phyloP scores from a whole-genome alignment of 2,888 invertebrate genomes.

The Phorcus lineatus region DNA sequence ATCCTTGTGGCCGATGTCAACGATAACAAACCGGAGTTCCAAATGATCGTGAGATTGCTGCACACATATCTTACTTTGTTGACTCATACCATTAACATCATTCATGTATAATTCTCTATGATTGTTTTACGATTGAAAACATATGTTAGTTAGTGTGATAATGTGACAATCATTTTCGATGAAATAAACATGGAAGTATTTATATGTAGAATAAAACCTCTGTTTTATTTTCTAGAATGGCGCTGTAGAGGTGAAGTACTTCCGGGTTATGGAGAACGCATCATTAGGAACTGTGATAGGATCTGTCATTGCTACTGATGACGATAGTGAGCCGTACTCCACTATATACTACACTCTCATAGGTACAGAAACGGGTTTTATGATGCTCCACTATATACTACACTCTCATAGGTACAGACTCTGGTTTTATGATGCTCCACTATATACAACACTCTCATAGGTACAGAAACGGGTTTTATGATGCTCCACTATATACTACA shows the following conservation, averaged over 20 bases:
- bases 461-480: too few species aligned
- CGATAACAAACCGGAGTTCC: constrained; percentile 79
- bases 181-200: too few species aligned
- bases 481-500: constrained; percentile 29
- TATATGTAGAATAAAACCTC: too few species aligned
- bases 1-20: constrained; percentile 60
- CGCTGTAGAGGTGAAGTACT: constrained; percentile 8
- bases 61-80: too few species aligned
- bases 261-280: neutral
- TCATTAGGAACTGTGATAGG: neutral
- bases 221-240: constrained; percentile 16
- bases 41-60: neutral
- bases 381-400: constrained; percentile 29
- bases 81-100: too few species aligned
- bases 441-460: constrained; percentile 28
- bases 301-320: constrained; percentile 20
- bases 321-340: constrained; percentile 20
- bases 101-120: too few species aligned
- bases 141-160: too few species aligned
- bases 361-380: too few species aligned
- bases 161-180: too few species aligned
- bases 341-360: constrained; percentile 28
- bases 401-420: constrained; percentile 29
- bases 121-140: too few species aligned
- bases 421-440: too few species aligned